Conservation (phyloP, 1,140 invertebrate genomes). For the Maniola jurtina region DNA sequence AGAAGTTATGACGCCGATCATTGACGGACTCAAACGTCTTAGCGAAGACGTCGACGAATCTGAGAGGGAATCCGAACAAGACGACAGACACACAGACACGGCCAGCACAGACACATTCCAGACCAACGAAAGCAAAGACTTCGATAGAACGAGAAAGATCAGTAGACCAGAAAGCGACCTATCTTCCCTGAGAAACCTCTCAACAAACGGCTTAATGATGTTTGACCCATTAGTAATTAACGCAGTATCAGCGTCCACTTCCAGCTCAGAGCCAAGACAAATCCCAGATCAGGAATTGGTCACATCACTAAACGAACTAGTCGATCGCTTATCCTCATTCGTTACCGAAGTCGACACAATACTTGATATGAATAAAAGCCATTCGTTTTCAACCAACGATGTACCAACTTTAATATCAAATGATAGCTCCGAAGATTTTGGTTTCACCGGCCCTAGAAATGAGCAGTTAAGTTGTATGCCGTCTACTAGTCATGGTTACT, state of each 20-base stretch:
- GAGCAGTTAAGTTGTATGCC: conserved; percentile 69
- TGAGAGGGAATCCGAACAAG: conserved; percentile 39
- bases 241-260: conserved; percentile 53
- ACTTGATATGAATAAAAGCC: conserved; percentile 55
- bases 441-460: conserved; percentile 55
- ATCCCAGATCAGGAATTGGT: conserved; percentile 71
- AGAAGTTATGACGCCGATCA: conserved; percentile 72
- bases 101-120: conserved; percentile 61
- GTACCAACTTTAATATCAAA: conserved; percentile 61
- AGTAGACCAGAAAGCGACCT: conserved; percentile 66
- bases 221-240: conserved; percentile 74
- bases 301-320: conserved; percentile 73
- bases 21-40: conserved; percentile 66
- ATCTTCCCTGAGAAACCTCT: conserved; percentile 68
- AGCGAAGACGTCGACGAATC: conserved; percentile 44
- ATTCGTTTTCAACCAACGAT: conserved; percentile 72
- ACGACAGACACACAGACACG: conserved; percentile 37
- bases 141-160: conserved; percentile 59
- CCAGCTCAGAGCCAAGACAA: conserved; percentile 47
- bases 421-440: conserved; percentile 50
- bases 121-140: conserved; percentile 46
- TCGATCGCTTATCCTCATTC: conserved; percentile 71
- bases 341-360: conserved; percentile 56
- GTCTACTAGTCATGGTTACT: conserved; percentile 79
- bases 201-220: conserved; percentile 74